Evolutionary conservation across 2,113 vertebrate genomes (phyloP).

Genomic region (Nycticryphes semicollaris): DNA sequence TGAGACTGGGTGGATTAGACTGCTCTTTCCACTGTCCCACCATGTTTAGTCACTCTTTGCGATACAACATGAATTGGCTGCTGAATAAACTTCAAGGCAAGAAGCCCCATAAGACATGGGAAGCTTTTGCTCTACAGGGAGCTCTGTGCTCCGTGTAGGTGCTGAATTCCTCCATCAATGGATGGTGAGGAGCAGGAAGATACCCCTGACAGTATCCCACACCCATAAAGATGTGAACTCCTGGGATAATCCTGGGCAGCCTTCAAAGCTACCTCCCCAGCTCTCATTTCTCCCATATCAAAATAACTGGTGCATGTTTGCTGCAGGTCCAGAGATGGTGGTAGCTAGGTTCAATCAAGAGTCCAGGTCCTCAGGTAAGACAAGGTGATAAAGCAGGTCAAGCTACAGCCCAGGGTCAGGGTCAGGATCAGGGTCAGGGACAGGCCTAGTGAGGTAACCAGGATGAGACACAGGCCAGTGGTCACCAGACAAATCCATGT

Average conservation of each 20-base stretch:
- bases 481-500: background rate
- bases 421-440: background rate
- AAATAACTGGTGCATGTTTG: background rate
- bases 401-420: background rate
- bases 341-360: background rate
- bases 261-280: background rate
- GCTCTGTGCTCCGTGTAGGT: background rate
- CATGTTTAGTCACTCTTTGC: background rate
- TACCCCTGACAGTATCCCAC: fast-evolving
- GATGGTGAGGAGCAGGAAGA: background rate
- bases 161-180: background rate
- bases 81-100: background rate
- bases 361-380: background rate
- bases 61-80: background rate
- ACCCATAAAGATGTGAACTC: background rate
- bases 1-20: background rate
- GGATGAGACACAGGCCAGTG: background rate
- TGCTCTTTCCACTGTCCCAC: background rate
- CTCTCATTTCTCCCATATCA: background rate
- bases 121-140: background rate
- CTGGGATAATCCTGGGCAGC: background rate
- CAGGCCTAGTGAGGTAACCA: background rate
- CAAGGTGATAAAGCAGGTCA: background rate
- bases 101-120: fast-evolving
- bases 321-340: fast-evolving